These are phyloP conservation scores for Lanius ludovicianus DNA, from an alignment of 2,113 vertebrate species.

Conservation along the genomic window DNA sequence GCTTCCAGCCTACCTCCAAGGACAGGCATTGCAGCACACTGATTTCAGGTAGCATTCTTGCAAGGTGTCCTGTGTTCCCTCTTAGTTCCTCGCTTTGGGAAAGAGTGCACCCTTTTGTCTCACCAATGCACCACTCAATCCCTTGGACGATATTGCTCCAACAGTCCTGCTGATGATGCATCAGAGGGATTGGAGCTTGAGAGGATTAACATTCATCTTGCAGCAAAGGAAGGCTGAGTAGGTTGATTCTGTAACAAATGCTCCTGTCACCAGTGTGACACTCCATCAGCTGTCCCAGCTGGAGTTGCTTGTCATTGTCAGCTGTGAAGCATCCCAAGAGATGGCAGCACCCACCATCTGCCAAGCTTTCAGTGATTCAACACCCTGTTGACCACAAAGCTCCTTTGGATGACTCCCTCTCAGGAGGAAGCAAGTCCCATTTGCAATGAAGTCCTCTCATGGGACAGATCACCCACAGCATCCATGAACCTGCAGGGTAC, in stretches of 20 bases:
- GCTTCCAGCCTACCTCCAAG: neutral
- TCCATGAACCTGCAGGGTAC: neutral
- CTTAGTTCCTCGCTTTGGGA: neutral
- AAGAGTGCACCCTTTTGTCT: neutral
- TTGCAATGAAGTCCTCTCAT: neutral
- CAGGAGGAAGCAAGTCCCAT: neutral
- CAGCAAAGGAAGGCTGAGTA: neutral
- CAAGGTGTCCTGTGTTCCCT: neutral
- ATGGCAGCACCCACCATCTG: neutral
- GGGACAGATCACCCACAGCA: neutral
- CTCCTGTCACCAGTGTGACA: neutral
- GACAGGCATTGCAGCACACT: neutral
- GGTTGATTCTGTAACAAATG: neutral
- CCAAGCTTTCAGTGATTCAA: neutral
- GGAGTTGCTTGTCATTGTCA: neutral
- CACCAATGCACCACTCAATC: neutral
- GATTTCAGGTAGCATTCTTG: neutral
- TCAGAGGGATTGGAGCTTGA: neutral
- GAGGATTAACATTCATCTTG: neutral
- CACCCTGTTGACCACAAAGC: neutral
- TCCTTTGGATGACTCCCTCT: neutral
- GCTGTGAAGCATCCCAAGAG: neutral
- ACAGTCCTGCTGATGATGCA: neutral
- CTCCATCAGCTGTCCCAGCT: neutral
- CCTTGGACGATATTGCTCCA: neutral